phyloP scores from a whole-genome alignment of 2,888 invertebrate genomes.

The Ichneumoninae sp. region DNA sequence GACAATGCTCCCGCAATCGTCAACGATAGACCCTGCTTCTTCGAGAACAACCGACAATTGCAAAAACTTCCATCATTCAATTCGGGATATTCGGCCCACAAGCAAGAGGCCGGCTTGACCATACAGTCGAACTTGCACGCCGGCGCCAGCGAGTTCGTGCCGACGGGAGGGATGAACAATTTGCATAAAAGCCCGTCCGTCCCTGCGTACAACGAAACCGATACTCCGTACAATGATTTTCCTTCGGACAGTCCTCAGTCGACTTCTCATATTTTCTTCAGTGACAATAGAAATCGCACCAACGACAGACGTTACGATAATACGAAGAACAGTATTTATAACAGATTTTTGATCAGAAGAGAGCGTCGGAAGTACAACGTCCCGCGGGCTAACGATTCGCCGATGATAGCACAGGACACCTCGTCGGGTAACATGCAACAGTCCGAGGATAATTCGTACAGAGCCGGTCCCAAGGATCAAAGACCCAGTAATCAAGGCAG shows the following conservation, averaged over 20 bases:
- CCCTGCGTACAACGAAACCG: constrained; percentile 36
- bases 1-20: background rate
- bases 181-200: constrained; percentile 24
- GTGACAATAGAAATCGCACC: constrained; percentile 65
- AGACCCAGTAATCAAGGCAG: constrained; percentile 69
- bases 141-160: constrained; percentile 87
- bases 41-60: constrained; percentile 59
- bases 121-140: constrained; percentile 86
- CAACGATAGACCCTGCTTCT: constrained; percentile 38
- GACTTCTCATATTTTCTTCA: constrained; percentile 65
- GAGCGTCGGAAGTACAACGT: constrained; percentile 64
- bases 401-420: constrained; percentile 26
- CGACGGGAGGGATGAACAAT: constrained; percentile 80
- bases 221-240: constrained; percentile 50
- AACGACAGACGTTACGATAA: constrained; percentile 64
- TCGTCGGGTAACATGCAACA: constrained; percentile 20
- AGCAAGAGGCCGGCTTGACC: constrained; percentile 31
- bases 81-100: constrained; percentile 13
- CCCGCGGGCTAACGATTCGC: constrained; percentile 32
- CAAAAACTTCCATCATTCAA: constrained; percentile 57
- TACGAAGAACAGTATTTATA: constrained; percentile 62
- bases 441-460: constrained; percentile 48
- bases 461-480: constrained; percentile 37
- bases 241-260: constrained; percentile 22
- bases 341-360: constrained; percentile 52